Base-by-base conservation (phyloP, 2,113 vertebrate genomes). In the Empidonax alnorum region DNA sequence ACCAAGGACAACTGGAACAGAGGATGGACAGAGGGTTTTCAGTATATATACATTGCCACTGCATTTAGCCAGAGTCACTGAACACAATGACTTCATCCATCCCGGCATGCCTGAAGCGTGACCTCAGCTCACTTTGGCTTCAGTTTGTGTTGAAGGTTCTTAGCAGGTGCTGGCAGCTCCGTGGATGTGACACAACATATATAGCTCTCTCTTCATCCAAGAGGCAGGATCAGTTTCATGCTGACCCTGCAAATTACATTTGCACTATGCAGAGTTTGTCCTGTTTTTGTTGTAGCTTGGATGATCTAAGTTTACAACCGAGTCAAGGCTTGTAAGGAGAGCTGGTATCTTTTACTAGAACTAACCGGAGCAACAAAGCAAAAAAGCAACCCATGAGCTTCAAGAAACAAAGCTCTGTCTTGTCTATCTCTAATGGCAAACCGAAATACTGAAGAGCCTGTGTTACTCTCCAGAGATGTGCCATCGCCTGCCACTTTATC, bases 121-220 rank as follows among this genome's bases (percentile, higher is more conserved):
- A 93, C 92, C 93, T 95, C 90, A 96, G 82, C 84, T 96, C 95
- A 90, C 94, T 93, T 93, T 88, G 93, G 90, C 87, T 95, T 93
- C 93, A 84, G 55, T 58, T 91, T 50, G 55, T 85, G 85, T 88
- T 97, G 96, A 95, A 94, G 94, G 93, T 84, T 96, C 94, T 94
- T 96, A 94, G 88, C 94, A 96, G 96, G 94, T 96, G 96, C 91
- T 95, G 91, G 94, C 93, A 93, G 94, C 88, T 90, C 85, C 0
- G 13, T 90, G 88, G 93, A 89, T 96, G 93, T 93, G 94, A 96
- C 94, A 96, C 87, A 97, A 93, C 85, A 89, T 96, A 91, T 96
- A 96, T 94, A 94, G 95, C 82, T 86, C 79, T 90, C 44, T 85
- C 94, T 86, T 86, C 92, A 94, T 95, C 85, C 90, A 95, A 90